Percentiles rank a stretch among this genome's conserved stretches.
Evolutionary conservation across 2,113 vertebrate species (phyloP).

Genomic region (Anser cygnoides): DNA sequence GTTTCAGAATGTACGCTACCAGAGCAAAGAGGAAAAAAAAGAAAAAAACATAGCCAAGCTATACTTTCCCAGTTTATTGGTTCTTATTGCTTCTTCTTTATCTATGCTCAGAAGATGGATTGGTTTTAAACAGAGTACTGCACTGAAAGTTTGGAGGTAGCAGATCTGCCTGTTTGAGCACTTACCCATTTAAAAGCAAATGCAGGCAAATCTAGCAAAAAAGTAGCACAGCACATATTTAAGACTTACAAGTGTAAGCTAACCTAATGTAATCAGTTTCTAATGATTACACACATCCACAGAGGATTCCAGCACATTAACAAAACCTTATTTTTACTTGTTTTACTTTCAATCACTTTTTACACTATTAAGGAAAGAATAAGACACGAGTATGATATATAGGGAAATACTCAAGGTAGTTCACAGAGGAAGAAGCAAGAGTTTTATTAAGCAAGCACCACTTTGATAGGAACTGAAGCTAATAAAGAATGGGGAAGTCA

Average conservation of each 20-base stretch:
- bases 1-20: neutral
- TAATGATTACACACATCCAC: neutral
- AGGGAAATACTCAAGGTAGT: neutral
- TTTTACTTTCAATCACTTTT: conserved; percentile 29
- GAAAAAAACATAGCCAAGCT: neutral
- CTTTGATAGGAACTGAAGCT: neutral
- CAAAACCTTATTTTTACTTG: neutral
- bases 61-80: neutral
- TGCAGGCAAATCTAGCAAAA: neutral
- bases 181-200: neutral
- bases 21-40: neutral
- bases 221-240: neutral
- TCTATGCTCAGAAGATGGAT: neutral
- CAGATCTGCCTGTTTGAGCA: neutral
- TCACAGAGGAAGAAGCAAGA: neutral
- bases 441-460: neutral
- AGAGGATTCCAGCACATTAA: conserved; percentile 26
- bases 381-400: neutral
- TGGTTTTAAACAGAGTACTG: neutral
- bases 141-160: neutral
- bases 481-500: neutral
- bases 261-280: neutral
- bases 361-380: neutral
- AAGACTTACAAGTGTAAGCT: neutral
- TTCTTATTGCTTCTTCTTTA: neutral